These are phyloP conservation scores for Dinoponera quadriceps DNA, from an alignment of 1,140 invertebrate species.

Conservation along the genomic window DNA sequence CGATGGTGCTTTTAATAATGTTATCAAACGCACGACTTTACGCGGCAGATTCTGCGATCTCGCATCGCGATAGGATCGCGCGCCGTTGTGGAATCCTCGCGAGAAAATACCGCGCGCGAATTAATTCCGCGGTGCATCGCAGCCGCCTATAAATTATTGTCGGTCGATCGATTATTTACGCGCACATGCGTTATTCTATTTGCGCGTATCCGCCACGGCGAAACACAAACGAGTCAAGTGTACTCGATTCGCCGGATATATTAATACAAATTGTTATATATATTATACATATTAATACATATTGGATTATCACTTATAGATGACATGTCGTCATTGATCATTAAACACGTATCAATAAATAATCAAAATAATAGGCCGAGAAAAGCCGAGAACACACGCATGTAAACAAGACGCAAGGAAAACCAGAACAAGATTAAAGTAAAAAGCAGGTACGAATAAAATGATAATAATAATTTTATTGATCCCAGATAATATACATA, in stretches of 20 bases:
- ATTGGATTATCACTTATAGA: conserved; percentile 15
- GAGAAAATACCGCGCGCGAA: conserved; percentile 1
- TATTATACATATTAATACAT: conserved; percentile 11
- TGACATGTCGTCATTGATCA: not conserved
- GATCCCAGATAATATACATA: too few species aligned
- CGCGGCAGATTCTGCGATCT: not conserved
- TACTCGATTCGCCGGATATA: conserved; percentile 23
- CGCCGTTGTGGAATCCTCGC: not conserved
- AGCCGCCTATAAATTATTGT: conserved; percentile 32
- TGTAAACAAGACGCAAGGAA: not conserved
- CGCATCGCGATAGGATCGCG: conserved; percentile 4
- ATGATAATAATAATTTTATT: too few species aligned
- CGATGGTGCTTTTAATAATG: not conserved
- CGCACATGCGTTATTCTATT: conserved; percentile 16
- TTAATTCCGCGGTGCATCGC: not conserved
- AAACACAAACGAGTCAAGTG: conserved; percentile 28
- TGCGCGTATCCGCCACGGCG: not conserved
- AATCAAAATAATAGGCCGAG: not conserved
- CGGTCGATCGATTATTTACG: conserved; percentile 39
- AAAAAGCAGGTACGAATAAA: not conserved
- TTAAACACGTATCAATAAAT: conserved; percentile 26
- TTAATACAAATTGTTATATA: conserved; percentile 8
- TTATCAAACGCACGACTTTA: not conserved
- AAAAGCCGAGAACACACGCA: not conserved
- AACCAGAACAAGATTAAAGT: not conserved